A percentile compares a stretch with the other conserved stretches of the same genome.
phyloP scores from a whole-genome alignment of 2,797 vertebrate genomes.

The Kryptopterus vitreolus region DNA sequence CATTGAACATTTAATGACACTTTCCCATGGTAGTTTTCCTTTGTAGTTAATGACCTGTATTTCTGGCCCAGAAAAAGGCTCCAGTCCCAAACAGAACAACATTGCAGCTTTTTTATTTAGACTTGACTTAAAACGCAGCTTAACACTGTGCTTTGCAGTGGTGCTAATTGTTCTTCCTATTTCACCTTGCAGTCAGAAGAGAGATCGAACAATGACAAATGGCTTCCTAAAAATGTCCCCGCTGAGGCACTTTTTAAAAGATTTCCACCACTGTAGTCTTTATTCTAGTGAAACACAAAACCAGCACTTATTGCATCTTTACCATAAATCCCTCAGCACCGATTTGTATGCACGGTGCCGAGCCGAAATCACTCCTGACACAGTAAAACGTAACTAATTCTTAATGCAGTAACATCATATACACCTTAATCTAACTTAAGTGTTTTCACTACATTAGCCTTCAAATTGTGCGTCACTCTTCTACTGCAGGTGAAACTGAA shows the following conservation, averaged over 20 bases:
- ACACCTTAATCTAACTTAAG: background rate
- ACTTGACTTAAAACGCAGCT: background rate
- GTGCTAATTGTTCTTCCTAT: background rate
- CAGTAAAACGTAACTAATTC: background rate
- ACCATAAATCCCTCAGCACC: background rate
- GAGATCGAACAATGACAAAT: background rate
- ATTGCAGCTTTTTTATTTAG: background rate
- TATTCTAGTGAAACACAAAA: background rate
- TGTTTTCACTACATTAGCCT: background rate
- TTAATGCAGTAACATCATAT: background rate
- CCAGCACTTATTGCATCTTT: conserved; percentile 30
- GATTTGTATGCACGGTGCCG: conserved; percentile 20
- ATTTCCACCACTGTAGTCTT: background rate
- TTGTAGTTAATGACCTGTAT: background rate
- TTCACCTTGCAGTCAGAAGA: background rate
- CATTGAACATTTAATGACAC: no score
- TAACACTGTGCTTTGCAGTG: no score
- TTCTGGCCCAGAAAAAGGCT: background rate
- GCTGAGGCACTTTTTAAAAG: no score
- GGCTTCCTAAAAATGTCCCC: background rate
- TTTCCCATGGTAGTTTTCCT: no score
- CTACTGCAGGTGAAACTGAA: background rate
- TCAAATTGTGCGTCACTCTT: background rate
- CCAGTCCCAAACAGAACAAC: background rate
- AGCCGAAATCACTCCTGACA: conserved; percentile 14